phyloP scores from a whole-genome alignment of 2,888 invertebrate genomes.

The Cynaeus angustus region DNA sequence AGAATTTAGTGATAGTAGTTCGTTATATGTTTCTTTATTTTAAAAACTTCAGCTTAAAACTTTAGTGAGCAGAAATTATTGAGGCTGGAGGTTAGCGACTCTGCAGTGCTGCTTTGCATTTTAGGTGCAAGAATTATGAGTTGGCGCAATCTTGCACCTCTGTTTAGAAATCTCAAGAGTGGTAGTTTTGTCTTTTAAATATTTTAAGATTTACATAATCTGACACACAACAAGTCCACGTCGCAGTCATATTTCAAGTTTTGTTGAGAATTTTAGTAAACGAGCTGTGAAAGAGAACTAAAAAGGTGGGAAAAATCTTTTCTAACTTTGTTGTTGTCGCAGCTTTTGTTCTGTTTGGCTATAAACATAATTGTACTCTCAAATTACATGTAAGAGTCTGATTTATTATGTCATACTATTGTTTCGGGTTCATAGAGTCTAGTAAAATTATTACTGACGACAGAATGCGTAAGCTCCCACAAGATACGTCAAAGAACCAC shows the following conservation, averaged over 20 bases:
- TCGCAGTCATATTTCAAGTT: no score
- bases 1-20: no score
- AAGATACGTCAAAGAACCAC: conserved; percentile 26
- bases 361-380: no score
- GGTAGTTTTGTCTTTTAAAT: not conserved
- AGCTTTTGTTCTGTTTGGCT: no score
- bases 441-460: conserved; percentile 14
- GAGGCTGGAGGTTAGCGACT: not conserved
- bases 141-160: not conserved
- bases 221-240: not conserved
- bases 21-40: not conserved
- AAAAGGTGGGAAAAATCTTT: no score
- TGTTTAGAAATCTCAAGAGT: not conserved
- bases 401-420: no score
- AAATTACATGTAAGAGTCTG: no score
- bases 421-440: not conserved
- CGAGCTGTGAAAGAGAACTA: no score
- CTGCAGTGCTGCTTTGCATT: conserved; percentile 11
- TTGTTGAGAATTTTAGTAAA: no score
- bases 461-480: conserved; percentile 17
- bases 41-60: not conserved
- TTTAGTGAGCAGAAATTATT: conserved; percentile 1
- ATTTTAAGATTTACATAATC: conserved; percentile 4
- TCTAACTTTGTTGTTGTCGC: no score
- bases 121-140: conserved; percentile 3